Percentiles rank a stretch among this genome's conserved stretches.
Evolutionary conservation across 2,888 invertebrate species (phyloP).

Genomic region (Polydesmus complanatus): DNA sequence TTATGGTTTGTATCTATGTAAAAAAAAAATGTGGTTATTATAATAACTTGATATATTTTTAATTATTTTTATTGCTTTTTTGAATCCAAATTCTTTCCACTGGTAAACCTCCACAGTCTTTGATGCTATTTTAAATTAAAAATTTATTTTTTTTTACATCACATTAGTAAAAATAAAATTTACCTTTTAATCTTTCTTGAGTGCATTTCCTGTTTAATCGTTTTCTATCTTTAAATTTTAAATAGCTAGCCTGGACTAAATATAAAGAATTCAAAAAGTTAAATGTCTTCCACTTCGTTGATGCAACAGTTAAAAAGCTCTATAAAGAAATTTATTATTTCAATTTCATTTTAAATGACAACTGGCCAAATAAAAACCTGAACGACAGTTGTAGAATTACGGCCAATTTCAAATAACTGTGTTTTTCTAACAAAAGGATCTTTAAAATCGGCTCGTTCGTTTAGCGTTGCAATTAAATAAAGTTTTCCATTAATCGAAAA

Average conservation of each 20-base stretch:
- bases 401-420: conserved; percentile 3
- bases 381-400: not conserved
- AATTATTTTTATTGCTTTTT: conserved; percentile 3
- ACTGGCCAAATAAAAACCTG: not conserved
- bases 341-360: not conserved
- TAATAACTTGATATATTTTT: not conserved
- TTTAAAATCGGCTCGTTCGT: not conserved
- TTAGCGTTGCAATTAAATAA: conserved; percentile 10
- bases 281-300: conserved; percentile 14
- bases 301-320: conserved; percentile 9
- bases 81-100: conserved; percentile 5
- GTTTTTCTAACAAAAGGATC: not conserved
- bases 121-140: not conserved
- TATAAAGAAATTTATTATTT: not conserved
- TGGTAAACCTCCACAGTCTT: conserved; percentile 6
- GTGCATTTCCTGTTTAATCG: not conserved
- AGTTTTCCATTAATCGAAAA: conserved; percentile 7
- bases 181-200: conserved; percentile 2
- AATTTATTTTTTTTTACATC: not conserved
- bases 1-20: not conserved
- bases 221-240: conserved; percentile 2
- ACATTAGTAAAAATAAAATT: not conserved
- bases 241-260: conserved; percentile 5
- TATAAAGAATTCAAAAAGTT: not conserved
- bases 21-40: not conserved